Evolutionary conservation across 2,888 invertebrate genomes (phyloP).

Genomic region (Eupithecia subumbrata): DNA sequence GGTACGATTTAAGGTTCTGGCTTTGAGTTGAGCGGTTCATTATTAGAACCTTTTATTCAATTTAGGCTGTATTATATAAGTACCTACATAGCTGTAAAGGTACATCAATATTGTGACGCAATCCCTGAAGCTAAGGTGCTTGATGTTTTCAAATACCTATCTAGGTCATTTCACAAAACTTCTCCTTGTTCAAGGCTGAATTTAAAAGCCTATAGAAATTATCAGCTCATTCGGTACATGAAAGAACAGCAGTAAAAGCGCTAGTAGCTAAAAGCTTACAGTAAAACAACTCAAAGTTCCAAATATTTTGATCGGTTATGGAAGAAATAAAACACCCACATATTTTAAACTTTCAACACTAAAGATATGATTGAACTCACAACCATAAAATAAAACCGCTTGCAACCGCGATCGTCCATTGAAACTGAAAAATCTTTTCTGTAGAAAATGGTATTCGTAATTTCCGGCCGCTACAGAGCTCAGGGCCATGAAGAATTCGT

Average conservation of each 20-base stretch:
- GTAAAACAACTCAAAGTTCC: no score
- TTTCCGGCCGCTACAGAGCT: conserved; percentile 17
- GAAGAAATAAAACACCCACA: neutral
- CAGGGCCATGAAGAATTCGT: neutral
- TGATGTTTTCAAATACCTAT: neutral
- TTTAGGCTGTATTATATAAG: neutral
- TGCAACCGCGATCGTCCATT: conserved; percentile 16
- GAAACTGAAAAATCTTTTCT: conserved; percentile 38
- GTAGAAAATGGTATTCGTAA: conserved; percentile 40
- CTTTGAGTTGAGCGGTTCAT: conserved; percentile 11
- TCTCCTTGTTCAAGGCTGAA: neutral
- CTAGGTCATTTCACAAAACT: neutral
- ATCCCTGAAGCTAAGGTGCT: neutral
- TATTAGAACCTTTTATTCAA: conserved; percentile 13
- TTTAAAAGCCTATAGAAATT: neutral
- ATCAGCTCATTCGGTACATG: neutral
- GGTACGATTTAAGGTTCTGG: conserved; percentile 21
- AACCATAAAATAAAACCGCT: neutral
- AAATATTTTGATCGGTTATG: neutral
- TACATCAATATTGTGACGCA: neutral
- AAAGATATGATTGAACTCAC: neutral
- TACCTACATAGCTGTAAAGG: neutral
- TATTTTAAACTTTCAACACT: neutral
- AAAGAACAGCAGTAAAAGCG: neutral
- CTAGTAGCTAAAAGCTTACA: no score